Evolutionary conservation across 1,140 invertebrate species (phyloP), one percentile per base, ranked within the genome.

Genomic region (Lithobius niger): DNA sequence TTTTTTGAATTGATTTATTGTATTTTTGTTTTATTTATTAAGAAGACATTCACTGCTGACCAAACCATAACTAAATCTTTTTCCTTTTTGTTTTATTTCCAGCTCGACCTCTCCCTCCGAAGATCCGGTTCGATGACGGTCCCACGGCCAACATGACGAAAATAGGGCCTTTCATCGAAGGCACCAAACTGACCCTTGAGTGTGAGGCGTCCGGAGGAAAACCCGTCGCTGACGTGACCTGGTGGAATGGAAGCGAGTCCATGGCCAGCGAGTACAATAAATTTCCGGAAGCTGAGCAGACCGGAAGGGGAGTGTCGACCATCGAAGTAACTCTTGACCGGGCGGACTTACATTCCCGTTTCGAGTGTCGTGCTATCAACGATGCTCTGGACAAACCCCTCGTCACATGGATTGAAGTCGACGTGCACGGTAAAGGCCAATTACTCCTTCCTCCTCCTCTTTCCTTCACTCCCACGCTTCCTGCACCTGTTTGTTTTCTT

Each of bases 371-470:
- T 63, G 82, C 84, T 4, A 78, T 79, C 55, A 88, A 82, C 58
- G 77, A 78, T 21, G 84, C 86, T 1, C 73, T 89, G 26, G 73
- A 78, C 24, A 71, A 76, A 50, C 79, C 82, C n/a, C 76, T 86
- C 43, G 65, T 74, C 6, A 75, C 76, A 21, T 77, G 77, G 65
- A 75, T 91, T 47, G 76, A 79, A 58, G 72, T 88, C 22, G 83
- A 90, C 67, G 80, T 92, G 50, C 79, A 88, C 74, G 87, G 88
- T 93, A 71, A 79, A n/a, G n/a, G n/a, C n/a, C n/a, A n/a, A n/a
- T n/a, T n/a, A n/a, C n/a, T n/a, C n/a, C n/a, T n/a, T n/a, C n/a
- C n/a, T n/a, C n/a, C n/a, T n/a, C n/a, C n/a, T n/a, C n/a, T n/a
- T n/a, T n/a, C n/a, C n/a, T n/a, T n/a, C n/a, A n/a, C n/a, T n/a